Percentiles rank a stretch among this genome's conserved stretches.
Evolutionary conservation across 2,888 invertebrate species (phyloP).

Genomic region (Choristoneura rosaceana): DNA sequence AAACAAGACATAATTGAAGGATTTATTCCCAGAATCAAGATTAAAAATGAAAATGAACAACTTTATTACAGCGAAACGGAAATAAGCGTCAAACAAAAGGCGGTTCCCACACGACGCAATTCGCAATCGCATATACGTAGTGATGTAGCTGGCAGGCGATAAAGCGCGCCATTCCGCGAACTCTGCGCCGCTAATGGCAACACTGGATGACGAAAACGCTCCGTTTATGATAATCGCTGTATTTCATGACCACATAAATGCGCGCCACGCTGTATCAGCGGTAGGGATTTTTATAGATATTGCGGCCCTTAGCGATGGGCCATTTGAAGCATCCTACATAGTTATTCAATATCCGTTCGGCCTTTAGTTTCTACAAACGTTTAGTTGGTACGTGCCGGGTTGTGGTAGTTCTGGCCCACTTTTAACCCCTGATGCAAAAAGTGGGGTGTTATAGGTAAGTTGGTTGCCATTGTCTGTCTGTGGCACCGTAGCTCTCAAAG

Average conservation of each 20-base stretch:
- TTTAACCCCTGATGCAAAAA: background rate
- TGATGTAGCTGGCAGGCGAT: constrained; percentile 44
- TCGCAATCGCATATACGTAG: constrained; percentile 13
- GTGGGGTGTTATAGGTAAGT: too few relatives aligned
- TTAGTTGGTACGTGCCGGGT: constrained; percentile 16
- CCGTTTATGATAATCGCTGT: constrained; percentile 78
- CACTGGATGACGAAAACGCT: constrained; percentile 72
- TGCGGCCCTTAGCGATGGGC: constrained; percentile 45
- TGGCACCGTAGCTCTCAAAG: too few relatives aligned
- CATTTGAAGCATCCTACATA: constrained; percentile 39
- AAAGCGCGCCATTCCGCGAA: constrained; percentile 51
- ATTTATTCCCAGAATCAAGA: background rate
- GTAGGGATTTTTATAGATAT: constrained; percentile 61
- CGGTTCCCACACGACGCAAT: constrained; percentile 9
- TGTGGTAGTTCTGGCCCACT: background rate
- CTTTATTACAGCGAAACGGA: background rate
- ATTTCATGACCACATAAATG: constrained; percentile 73
- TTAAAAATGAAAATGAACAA: background rate
- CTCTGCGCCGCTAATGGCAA: constrained; percentile 58
- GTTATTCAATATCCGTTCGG: constrained; percentile 38
- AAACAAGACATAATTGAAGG: background rate
- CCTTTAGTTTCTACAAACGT: constrained; percentile 33
- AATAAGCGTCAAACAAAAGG: constrained; percentile 18
- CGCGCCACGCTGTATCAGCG: constrained; percentile 52
- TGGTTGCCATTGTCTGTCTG: too few relatives aligned